Evolutionary conservation across 2,113 vertebrate species (phyloP), one percentile per base, ranked within the genome.

Genomic region (Connochaetes taurinus): DNA sequence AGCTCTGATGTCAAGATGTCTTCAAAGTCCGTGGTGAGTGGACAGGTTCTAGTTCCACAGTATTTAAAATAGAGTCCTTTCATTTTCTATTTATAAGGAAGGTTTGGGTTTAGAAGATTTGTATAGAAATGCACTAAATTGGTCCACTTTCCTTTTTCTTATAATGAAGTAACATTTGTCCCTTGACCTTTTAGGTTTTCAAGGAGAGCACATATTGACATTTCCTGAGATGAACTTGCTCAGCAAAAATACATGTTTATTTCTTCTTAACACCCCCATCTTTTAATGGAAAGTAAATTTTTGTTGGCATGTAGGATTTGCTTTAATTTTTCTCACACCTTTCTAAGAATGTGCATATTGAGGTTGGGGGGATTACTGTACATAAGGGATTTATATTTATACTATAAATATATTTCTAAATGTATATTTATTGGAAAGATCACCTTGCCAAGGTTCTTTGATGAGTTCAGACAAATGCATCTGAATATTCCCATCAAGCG

Each of bases 381-480:
- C 9, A 17, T 78, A 85, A 64, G 2, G 3, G 27, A 19, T 78
- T 82, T 92, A 52, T 83, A 71, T 12, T 84, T 93, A 76, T 52
- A 6, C 13, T 84, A 2, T 55, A 40, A 74, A 40, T 40, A 71
- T 71, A 40, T 40, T 71, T 71, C 19, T 71, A 40, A 40, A 23
- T 13, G 23, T 89, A 7, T 55, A 36, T 90, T 60, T 96, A 86
- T 84, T 95, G 36, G 85, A 91, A 96, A 94, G 58, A 88, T 29
- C 31, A 57, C 87, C 52, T 90, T 90, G 53, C 84, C 58, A 90
- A 93, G 21, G 8, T 53, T 95, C 71, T 96, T 78, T 93, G 87
- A 96, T 94, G 84, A 95, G 89, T 67, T 98, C 67, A 94, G 89
- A 81, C 62, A 98, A 71, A 96, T 85, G 1, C 5, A 78, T 93